These are phyloP conservation scores for Cebidichthys violaceus DNA, from an alignment of 2,113 vertebrate species.

Conservation along the genomic window DNA sequence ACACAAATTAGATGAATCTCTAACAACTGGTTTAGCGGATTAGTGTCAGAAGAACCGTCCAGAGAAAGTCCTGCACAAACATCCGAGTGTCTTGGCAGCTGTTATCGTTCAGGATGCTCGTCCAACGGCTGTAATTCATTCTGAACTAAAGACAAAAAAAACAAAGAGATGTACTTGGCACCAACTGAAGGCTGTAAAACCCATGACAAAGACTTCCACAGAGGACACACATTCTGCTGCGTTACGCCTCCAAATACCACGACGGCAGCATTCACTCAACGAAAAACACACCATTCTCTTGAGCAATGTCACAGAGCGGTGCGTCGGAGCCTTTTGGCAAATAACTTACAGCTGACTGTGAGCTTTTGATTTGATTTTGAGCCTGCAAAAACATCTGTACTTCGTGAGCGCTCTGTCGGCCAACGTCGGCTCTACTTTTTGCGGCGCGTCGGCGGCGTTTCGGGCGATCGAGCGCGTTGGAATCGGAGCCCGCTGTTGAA, in stretches of 20 bases:
- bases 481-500: no score
- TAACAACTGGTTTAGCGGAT: conserved; percentile 12
- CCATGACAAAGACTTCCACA: neutral
- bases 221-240: neutral
- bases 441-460: no score
- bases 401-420: neutral
- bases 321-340: neutral
- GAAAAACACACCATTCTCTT: neutral
- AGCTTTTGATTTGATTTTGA: neutral
- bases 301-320: neutral
- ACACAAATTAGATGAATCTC: neutral
- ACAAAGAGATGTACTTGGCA: neutral
- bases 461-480: no score
- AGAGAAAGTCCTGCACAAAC: neutral
- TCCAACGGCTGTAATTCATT: conserved; percentile 1
- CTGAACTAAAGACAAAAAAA: conserved; percentile 16
- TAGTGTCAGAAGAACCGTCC: neutral
- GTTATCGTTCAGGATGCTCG: conserved; percentile 8
- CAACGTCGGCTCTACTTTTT: no score
- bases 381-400: neutral
- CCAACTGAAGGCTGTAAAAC: neutral
- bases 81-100: neutral
- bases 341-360: neutral
- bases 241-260: neutral
- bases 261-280: neutral